Base-by-base conservation (phyloP, 30 jellyfish, hydroid and myxozoan genomes). In the Aurelia aurita region DNA sequence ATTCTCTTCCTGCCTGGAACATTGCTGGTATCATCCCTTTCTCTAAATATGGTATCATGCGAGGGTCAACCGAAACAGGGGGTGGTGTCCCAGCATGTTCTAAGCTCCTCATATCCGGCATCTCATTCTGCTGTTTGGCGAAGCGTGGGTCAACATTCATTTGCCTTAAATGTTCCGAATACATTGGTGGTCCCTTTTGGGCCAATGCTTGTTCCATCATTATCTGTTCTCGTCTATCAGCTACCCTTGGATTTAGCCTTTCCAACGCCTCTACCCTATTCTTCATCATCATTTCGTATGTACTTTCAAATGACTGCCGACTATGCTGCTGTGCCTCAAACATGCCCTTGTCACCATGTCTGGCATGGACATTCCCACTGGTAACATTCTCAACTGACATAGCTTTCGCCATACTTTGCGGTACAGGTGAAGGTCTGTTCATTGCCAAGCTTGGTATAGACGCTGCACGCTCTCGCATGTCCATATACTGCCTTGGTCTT, bases 381-480 rank as follows among this genome's bases (percentile, higher is more conserved):
- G 79, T 7, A 22, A 26, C 55, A 25, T 57, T 58, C 45, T 72
- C 87, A 12, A 55, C 32, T 6, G 74, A 18, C n/a, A 82, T 72
- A 62, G 49, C 58, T 2, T 60, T 79, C 11, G 49, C 26, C 43
- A 70, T 14, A 23, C 66, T 54, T n/a, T 46, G 64, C 3, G 85
- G 68, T 11, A 61, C 96, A 23, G 75, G 15, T 8, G 87, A 67
- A 9, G 85, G 75, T 51, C 86, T 44, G 32, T 47, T 75, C 67
- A 71, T 25, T 7, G 82, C 44, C 26, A 87, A 72, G 51, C 60
- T 92, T 35, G 98, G 98, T 19, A 93, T 83, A n/a, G 79, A 31
- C 10, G 96, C 98, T 35, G 97, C 84, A 4, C 98, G 92, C 68
- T 93, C 91, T 28, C 44, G 72, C 74, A 79, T 27, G 32, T 93